Evolutionary conservation across 2,113 vertebrate genomes (phyloP).

Genomic region (Pungitius pungitius): DNA sequence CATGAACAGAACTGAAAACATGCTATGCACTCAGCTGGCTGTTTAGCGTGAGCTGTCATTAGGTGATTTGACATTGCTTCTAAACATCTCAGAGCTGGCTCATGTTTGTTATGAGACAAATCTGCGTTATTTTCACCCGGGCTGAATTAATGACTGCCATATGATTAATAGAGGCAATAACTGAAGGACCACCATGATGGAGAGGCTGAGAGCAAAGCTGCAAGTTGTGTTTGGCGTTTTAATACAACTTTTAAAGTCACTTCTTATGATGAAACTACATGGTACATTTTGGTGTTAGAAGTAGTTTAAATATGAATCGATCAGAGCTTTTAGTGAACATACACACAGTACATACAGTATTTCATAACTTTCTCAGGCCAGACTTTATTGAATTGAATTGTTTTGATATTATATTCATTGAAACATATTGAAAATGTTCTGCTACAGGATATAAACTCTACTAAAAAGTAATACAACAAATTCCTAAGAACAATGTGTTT

Average conservation of each 20-base stretch:
- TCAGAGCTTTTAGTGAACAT: neutral
- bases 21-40: constrained; percentile 38
- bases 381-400: neutral
- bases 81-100: constrained; percentile 61
- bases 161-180: constrained; percentile 69
- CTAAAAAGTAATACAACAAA: neutral
- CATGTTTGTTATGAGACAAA: constrained; percentile 56
- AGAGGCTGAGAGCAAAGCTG: constrained; percentile 2
- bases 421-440: neutral
- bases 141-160: constrained; percentile 65
- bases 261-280: constrained; percentile 44
- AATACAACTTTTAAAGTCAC: neutral
- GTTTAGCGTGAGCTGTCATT: constrained; percentile 69
- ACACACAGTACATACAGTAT: neutral
- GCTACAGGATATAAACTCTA: neutral
- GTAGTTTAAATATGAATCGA: constrained; percentile 7
- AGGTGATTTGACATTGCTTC: constrained; percentile 66
- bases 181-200: constrained; percentile 67
- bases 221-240: constrained; percentile 2
- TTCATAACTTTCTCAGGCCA: neutral
- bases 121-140: constrained; percentile 32
- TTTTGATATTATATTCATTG: neutral
- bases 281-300: constrained; percentile 10
- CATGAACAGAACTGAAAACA: constrained; percentile 46
- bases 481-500: neutral